These are phyloP conservation scores for Antedon mediterranea DNA, from an alignment of 53 echinoderm and acorn worm genomes.

Conservation along the genomic window DNA sequence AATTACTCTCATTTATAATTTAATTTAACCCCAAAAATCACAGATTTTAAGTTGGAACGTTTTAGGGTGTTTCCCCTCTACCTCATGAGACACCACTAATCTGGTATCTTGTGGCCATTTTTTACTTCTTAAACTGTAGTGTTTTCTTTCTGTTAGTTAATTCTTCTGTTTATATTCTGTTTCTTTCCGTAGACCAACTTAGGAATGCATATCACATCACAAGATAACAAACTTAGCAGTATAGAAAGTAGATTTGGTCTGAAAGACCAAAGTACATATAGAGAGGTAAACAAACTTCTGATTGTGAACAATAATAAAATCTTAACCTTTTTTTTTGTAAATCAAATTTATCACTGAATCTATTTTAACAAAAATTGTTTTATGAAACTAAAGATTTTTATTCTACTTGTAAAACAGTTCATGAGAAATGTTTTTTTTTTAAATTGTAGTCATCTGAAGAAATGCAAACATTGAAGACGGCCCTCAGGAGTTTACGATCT, in stretches of 20 bases:
- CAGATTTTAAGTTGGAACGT: too few species aligned
- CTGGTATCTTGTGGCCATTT: too few species aligned
- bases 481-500: conserved; percentile 53
- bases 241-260: conserved; percentile 51
- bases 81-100: too few species aligned
- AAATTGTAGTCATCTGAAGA: conserved; percentile 67
- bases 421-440: not conserved
- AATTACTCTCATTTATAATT: too few species aligned
- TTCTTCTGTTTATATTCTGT: not conserved
- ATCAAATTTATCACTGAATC: too few species aligned
- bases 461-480: conserved; percentile 51
- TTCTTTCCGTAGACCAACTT: conserved; percentile 38
- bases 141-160: not conserved
- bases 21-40: too few species aligned
- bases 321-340: too few species aligned
- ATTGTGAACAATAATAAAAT: too few species aligned
- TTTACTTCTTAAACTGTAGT: too few species aligned
- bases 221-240: conserved; percentile 55
- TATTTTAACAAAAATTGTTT: too few species aligned
- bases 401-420: not conserved
- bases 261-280: conserved; percentile 26
- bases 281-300: conserved; percentile 31
- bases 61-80: too few species aligned
- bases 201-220: conserved; percentile 57
- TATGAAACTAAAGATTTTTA: too few species aligned